Evolutionary conservation across 1,140 invertebrate genomes (phyloP).

Genomic region (Aleiodes sp.): DNA sequence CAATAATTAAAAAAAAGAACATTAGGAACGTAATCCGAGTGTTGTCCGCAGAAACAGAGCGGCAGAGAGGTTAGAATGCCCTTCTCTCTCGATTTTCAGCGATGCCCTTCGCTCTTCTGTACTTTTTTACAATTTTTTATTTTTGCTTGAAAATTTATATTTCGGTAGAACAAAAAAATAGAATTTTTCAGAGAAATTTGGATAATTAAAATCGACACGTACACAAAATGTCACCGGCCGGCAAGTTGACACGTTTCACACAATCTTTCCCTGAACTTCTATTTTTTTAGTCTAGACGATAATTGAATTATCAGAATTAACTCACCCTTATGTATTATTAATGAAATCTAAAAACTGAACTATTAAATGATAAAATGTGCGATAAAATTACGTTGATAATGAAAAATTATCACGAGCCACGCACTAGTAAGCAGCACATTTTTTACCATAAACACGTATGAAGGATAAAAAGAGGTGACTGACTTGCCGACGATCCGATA

Average conservation of each 20-base stretch:
- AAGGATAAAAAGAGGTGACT: too few species aligned
- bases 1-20: slow-evolving; percentile 28
- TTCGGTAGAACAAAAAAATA: not conserved
- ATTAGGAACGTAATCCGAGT: too few species aligned
- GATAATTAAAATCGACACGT: slow-evolving; percentile 17
- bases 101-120: too few species aligned
- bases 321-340: not conserved
- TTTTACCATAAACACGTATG: too few species aligned
- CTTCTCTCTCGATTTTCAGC: too few species aligned
- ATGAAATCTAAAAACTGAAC: not conserved
- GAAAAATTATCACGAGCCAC: not conserved
- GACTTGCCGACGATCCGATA: too few species aligned
- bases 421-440: not conserved
- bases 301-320: not conserved
- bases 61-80: too few species aligned
- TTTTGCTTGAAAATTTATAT: too few species aligned
- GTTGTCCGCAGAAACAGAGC: too few species aligned
- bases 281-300: not conserved
- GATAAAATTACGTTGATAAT: not conserved
- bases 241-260: slow-evolving; percentile 17
- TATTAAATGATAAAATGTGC: not conserved
- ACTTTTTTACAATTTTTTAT: too few species aligned
- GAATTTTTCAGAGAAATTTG: not conserved
- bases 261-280: not conserved
- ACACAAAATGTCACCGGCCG: slow-evolving; percentile 29